These are phyloP conservation scores for Toxotes lorentzi DNA, from an alignment of 2,797 vertebrate species.

Conservation along the genomic window DNA sequence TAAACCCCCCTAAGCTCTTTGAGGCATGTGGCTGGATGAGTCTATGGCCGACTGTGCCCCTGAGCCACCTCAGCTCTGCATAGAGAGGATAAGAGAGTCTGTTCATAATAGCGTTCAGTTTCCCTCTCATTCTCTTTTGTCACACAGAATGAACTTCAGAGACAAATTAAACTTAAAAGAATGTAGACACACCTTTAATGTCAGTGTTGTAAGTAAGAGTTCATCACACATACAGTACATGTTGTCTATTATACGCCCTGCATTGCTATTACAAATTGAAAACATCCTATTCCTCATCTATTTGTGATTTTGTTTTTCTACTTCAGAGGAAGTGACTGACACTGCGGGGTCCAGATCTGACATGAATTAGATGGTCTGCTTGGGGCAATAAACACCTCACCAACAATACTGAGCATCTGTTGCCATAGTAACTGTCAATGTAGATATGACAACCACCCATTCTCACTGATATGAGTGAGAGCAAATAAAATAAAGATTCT, in stretches of 20 bases:
- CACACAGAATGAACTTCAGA: neutral
- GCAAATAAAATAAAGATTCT: constrained; percentile 18
- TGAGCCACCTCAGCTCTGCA: no score
- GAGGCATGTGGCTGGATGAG: no score
- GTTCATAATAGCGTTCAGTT: no score
- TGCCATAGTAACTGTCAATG: constrained; percentile 54
- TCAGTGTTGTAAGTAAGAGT: neutral
- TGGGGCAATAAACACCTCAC: constrained; percentile 40
- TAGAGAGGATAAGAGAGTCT: no score
- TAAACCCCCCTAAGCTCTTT: no score
- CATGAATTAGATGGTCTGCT: constrained; percentile 41
- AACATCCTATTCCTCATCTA: neutral
- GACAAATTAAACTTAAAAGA: neutral
- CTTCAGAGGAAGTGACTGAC: constrained; percentile 33
- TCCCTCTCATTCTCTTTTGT: no score
- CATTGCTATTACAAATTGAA: neutral
- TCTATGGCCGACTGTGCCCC: no score
- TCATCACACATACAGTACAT: neutral
- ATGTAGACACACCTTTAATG: neutral
- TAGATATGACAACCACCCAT: constrained; percentile 24
- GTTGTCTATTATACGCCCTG: neutral
- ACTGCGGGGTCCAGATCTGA: constrained; percentile 30
- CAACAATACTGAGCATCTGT: constrained; percentile 48
- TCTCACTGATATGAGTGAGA: constrained; percentile 10
- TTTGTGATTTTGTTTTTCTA: constrained; percentile 25